Base-by-base conservation (phyloP, 1,140 invertebrate species). In the Drosophila kanapiae region DNA sequence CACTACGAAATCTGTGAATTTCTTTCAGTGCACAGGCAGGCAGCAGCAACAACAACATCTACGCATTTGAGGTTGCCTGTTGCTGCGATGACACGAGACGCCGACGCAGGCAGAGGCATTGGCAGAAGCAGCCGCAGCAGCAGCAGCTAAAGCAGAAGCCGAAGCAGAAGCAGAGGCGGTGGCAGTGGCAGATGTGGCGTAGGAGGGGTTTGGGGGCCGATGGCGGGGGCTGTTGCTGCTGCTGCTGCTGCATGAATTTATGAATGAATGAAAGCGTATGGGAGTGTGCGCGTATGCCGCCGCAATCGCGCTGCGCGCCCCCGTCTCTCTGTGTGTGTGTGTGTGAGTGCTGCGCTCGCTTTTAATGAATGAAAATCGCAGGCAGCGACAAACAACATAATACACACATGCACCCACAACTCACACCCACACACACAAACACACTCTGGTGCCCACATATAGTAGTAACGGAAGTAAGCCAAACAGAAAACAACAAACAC, bases 301-400 rank as follows among this genome's bases (percentile, higher is more conserved):
- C 60, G 71, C 60, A 76, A 70, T 56, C 63, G 63, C 51, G 33
- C 33, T 37, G 29, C n/a, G 29, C 31, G 49, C 11, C 11, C 14
- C 38, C 14, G 6, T 14, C 5, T 48, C 35, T 48, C 31, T 61
- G 47, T 63, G 67, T 79, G 57, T 70, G 57, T 53, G 42, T 74
- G 65, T 62, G 58, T 82, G 45, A 49, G 72, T 61, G 64, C 65
- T 80, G 82, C 75, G 82, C 43, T 76, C 70, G 56, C 70, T 70
- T 88, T 88, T 90, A 88, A 88, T 88, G 85, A 88, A 88, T 88
- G 85, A 88, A 88, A 81, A 90, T 87, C 82, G 82, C 65, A 82
- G 64, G 75, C 79, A 76, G 61, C 78, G 71, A 61, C 79, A 74
- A 82, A 69, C 60, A 91, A 81, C 81, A 76, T 71, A 78, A 67